phyloP scores from a whole-genome alignment of 2,888 invertebrate genomes.

The Herminia tarsipennalis region DNA sequence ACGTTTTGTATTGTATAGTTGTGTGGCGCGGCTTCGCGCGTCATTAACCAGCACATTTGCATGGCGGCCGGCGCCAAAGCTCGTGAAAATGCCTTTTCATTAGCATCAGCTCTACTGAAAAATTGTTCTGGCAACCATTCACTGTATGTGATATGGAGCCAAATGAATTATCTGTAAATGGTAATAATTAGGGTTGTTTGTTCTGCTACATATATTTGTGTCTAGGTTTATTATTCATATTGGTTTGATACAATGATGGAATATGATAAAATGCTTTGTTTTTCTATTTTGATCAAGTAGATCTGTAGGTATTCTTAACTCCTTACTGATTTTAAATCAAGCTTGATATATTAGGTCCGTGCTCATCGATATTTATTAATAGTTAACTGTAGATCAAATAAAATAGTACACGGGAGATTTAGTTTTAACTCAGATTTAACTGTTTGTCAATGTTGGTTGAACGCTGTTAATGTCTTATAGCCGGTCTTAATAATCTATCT shows the following conservation, averaged over 20 bases:
- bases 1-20: conserved; percentile 55
- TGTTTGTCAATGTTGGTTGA: too few species aligned
- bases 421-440: too few species aligned
- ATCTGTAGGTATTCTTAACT: too few species aligned
- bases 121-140: conserved; percentile 71
- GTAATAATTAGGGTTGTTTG: conserved; percentile 5
- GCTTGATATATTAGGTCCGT: too few species aligned
- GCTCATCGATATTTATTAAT: too few species aligned
- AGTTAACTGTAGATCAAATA: too few species aligned
- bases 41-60: conserved; percentile 79
- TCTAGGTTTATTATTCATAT: conserved; percentile 10
- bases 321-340: too few species aligned
- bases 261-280: neutral
- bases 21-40: conserved; percentile 72
- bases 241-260: neutral
- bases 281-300: too few species aligned
- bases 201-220: conserved; percentile 11
- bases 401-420: too few species aligned
- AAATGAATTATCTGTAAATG: conserved; percentile 37
- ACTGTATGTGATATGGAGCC: conserved; percentile 47
- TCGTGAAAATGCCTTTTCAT: conserved; percentile 84
- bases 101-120: conserved; percentile 81
- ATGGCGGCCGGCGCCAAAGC: conserved; percentile 80
- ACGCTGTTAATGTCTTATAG: too few species aligned
- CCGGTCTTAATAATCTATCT: too few species aligned